Evolutionary conservation across 2,888 invertebrate genomes (phyloP).

Genomic region (Drosophila robusta): DNA sequence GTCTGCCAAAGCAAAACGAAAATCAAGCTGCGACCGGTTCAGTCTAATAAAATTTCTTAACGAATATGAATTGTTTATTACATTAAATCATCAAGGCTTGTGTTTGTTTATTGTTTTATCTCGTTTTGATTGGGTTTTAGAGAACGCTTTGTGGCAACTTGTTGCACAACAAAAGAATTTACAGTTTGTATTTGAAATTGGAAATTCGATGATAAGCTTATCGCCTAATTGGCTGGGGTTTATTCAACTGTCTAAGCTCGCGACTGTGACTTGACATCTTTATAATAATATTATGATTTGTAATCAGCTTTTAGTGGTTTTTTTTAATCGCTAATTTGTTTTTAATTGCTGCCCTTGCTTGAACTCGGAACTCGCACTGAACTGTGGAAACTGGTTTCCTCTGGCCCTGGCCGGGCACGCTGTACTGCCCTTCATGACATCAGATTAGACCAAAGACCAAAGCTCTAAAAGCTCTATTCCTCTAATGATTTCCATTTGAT

Average conservation of each 20-base stretch:
- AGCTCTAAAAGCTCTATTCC: slow-evolving; percentile 21
- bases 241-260: slow-evolving; percentile 46
- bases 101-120: background rate
- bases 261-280: slow-evolving; percentile 33
- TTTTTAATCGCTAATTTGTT: slow-evolving; percentile 47
- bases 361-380: slow-evolving; percentile 47
- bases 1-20: slow-evolving; percentile 26
- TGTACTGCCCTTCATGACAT: slow-evolving; percentile 45
- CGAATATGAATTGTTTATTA: slow-evolving; percentile 52
- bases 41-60: slow-evolving; percentile 54
- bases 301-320: slow-evolving; percentile 26
- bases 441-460: slow-evolving; percentile 10
- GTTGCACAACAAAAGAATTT: slow-evolving; percentile 18
- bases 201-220: slow-evolving; percentile 41
- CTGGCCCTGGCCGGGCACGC: slow-evolving; percentile 40
- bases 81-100: slow-evolving; percentile 55
- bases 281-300: slow-evolving; percentile 9
- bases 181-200: slow-evolving; percentile 11
- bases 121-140: slow-evolving; percentile 5
- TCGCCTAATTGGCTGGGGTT: slow-evolving; percentile 24
- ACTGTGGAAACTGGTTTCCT: slow-evolving; percentile 49
- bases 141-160: slow-evolving; percentile 4
- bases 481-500: slow-evolving; percentile 41
- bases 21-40: slow-evolving; percentile 58
- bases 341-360: slow-evolving; percentile 60